phyloP scores from a whole-genome alignment of 2,797 vertebrate genomes.

The Siniperca scherzeri region DNA sequence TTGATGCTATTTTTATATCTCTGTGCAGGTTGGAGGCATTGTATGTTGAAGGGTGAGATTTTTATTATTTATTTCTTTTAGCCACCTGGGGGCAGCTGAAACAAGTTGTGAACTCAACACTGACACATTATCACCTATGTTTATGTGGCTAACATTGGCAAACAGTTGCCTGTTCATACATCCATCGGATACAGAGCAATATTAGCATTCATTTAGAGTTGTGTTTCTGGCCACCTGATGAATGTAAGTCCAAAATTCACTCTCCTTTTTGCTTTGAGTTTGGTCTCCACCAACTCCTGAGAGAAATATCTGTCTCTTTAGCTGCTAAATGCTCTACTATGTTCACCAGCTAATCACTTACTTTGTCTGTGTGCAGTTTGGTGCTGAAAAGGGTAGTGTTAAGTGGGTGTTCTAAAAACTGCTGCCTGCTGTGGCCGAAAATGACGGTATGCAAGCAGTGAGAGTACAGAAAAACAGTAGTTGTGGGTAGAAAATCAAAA shows the following conservation, averaged over 20 bases:
- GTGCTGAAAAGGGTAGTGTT: neutral
- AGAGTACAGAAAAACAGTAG: neutral
- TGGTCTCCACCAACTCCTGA: neutral
- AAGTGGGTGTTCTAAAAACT: neutral
- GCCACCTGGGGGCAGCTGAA: neutral
- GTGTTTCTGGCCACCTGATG: neutral
- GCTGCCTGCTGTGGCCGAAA: neutral
- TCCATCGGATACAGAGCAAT: neutral
- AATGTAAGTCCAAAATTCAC: neutral
- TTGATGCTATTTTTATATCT: neutral
- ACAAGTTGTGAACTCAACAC: neutral
- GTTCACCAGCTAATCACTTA: neutral
- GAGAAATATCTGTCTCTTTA: neutral
- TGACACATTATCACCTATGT: neutral
- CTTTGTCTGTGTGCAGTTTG: neutral
- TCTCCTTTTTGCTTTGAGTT: conserved; percentile 4
- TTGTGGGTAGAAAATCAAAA: neutral
- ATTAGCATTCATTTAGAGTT: neutral
- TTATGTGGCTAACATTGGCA: neutral
- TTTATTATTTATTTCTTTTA: neutral
- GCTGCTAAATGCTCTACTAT: neutral
- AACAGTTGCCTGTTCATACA: neutral
- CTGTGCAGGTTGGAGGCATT: neutral
- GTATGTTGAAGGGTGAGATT: neutral
- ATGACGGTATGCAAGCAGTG: neutral